phyloP scores from a whole-genome alignment of 2,113 vertebrate species.

The Shinisaurus crocodilurus region DNA sequence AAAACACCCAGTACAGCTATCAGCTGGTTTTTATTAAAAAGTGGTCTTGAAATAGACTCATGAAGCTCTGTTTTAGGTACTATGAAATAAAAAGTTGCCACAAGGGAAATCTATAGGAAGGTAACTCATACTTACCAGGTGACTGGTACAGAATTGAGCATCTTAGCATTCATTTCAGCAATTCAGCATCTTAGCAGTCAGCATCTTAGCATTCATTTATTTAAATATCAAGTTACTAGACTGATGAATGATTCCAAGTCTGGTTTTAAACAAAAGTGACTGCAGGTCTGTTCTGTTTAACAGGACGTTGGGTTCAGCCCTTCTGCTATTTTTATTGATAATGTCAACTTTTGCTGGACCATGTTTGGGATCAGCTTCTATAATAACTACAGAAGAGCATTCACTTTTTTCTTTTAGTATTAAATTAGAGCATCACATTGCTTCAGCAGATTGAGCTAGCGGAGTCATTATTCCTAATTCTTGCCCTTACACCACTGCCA shows the following conservation, averaged over 20 bases:
- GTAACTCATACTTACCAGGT: neutral
- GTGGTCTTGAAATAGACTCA: neutral
- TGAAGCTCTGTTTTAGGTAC: neutral
- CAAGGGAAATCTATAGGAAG: neutral
- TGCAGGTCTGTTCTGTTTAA: neutral
- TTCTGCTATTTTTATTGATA: neutral
- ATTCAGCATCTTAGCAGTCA: neutral
- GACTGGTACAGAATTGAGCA: neutral
- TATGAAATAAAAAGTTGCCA: neutral
- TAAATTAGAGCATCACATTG: neutral
- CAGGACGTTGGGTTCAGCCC: neutral
- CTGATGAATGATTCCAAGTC: neutral
- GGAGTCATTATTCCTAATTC: slow-evolving; percentile 8
- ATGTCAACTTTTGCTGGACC: neutral
- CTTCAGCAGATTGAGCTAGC: neutral
- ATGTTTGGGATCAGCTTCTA: neutral
- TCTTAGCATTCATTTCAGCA: neutral
- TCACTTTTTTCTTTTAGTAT: neutral
- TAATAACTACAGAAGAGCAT: accelerated
- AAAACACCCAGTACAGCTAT: neutral
- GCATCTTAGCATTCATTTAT: neutral
- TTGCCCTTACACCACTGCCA: slow-evolving; percentile 66
- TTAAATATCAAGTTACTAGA: neutral
- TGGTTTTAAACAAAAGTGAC: neutral
- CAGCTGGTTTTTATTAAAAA: neutral